Percentiles rank a stretch among this genome's conserved stretches.
Evolutionary conservation across 2,797 vertebrate species (phyloP).

Genomic region (Erpetoichthys calabaricus): DNA sequence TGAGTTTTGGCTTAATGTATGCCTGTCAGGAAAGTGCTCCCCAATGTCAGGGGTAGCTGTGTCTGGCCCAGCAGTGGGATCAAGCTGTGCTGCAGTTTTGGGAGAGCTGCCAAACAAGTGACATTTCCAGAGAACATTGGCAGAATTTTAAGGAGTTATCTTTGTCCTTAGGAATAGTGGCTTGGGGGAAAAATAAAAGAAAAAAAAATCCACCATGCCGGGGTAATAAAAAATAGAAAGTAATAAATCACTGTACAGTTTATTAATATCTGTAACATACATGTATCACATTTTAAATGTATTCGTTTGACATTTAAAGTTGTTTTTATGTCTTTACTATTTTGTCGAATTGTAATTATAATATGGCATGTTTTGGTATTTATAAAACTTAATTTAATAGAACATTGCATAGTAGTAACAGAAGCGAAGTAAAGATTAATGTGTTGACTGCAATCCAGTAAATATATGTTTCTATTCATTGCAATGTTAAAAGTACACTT

Average conservation of each 20-base stretch:
- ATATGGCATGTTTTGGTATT: too few species aligned
- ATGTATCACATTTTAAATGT: too few species aligned
- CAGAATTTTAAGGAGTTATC: conserved; percentile 43
- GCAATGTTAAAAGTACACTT: not conserved
- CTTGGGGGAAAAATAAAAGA: conserved; percentile 23
- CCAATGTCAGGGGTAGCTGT: conserved; percentile 29
- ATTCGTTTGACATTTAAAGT: too few species aligned
- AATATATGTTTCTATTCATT: too few species aligned
- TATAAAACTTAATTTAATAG: too few species aligned
- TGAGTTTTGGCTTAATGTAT: conserved; percentile 40
- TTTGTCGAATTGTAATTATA: too few species aligned
- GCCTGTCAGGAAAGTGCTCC: conserved; percentile 34
- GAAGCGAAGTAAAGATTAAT: too few species aligned
- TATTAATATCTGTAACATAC: too few species aligned
- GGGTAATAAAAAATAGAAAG: not conserved
- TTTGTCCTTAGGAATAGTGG: conserved; percentile 36
- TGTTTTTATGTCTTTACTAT: too few species aligned
- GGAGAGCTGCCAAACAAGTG: conserved; percentile 41
- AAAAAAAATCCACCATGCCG: not conserved
- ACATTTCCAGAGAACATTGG: conserved; percentile 37
- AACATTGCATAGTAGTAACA: too few species aligned
- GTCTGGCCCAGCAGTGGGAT: conserved; percentile 22
- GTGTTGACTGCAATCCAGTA: too few species aligned
- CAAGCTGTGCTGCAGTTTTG: conserved; percentile 34
- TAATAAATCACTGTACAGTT: too few species aligned